Conservation (phyloP, 2,888 invertebrate species). For the Argyra leucocephala region DNA sequence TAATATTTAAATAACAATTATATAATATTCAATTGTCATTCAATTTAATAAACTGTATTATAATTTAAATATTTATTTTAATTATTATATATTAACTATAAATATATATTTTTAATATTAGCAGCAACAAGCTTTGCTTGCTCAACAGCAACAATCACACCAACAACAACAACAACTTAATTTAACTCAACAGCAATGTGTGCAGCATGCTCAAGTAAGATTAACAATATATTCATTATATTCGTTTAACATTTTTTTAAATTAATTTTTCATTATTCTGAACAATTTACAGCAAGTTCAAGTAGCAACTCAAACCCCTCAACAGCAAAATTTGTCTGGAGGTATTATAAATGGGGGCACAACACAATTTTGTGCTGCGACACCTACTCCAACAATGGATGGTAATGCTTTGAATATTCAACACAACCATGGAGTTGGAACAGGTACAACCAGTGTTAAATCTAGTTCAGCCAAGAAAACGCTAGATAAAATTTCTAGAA, state of each 20-base stretch:
- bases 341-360: slow-evolving; percentile 21
- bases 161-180: slow-evolving; percentile 47
- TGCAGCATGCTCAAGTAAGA: slow-evolving; percentile 32
- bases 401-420: slow-evolving; percentile 28
- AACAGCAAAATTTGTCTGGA: slow-evolving; percentile 28
- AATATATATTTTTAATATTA: slow-evolving; percentile 35
- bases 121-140: slow-evolving; percentile 35
- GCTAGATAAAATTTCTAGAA: slow-evolving; percentile 43
- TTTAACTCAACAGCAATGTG: slow-evolving; percentile 36
- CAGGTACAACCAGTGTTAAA: slow-evolving; percentile 29
- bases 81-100: not conserved
- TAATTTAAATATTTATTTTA: not conserved
- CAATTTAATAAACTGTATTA: too few species aligned
- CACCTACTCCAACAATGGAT: slow-evolving; percentile 29
- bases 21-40: slow-evolving; percentile 34
- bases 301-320: slow-evolving; percentile 55
- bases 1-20: slow-evolving; percentile 17
- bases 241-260: not conserved
- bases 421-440: slow-evolving; percentile 24
- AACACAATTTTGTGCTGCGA: slow-evolving; percentile 31
- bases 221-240: not conserved
- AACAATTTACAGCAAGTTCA: slow-evolving; percentile 47
- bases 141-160: slow-evolving; percentile 46
- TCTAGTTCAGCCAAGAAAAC: slow-evolving; percentile 42
- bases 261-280: slow-evolving; percentile 12